Conservation (phyloP, 2,888 invertebrate species). For the Epsilonema sp. region DNA sequence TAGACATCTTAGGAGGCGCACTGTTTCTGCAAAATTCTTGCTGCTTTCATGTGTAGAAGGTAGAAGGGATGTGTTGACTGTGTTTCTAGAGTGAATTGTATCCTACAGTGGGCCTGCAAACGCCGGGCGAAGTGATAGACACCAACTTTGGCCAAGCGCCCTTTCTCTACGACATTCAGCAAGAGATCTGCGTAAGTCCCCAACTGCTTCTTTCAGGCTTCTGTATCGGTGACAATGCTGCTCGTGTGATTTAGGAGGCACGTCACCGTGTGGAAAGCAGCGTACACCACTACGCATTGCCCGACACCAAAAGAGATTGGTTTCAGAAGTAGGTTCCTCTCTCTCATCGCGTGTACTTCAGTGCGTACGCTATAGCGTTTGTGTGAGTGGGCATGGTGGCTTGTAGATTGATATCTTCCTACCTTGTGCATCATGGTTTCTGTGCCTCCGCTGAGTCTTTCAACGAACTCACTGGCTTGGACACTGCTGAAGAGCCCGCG, state of each 20-base stretch:
- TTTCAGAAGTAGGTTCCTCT: too few species aligned
- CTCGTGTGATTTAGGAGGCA: conserved; percentile 10
- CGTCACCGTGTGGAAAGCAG: conserved; percentile 6
- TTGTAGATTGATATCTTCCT: conserved; percentile 79
- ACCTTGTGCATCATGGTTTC: conserved; percentile 93
- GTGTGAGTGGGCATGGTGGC: too few species aligned
- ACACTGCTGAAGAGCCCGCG: conserved; percentile 53
- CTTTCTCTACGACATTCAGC: conserved; percentile 90
- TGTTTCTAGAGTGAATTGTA: conserved; percentile 57
- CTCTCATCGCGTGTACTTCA: too few species aligned
- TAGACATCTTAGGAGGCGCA: too few species aligned
- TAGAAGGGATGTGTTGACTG: background rate
- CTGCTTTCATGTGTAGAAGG: background rate
- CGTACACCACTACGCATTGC: conserved; percentile 12
- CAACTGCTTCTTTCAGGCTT: too few species aligned
- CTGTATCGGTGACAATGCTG: too few species aligned
- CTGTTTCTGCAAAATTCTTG: background rate
- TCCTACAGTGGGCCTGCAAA: conserved; percentile 94
- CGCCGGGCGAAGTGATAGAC: conserved; percentile 84
- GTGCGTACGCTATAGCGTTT: too few species aligned
- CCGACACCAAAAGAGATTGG: conserved; percentile 15
- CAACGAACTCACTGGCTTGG: conserved; percentile 66
- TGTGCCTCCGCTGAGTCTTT: conserved; percentile 85
- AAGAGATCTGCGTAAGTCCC: conserved; percentile 54
- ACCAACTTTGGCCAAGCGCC: conserved; percentile 96